phyloP scores from a whole-genome alignment of 2,888 invertebrate species.

The Nezara viridula region DNA sequence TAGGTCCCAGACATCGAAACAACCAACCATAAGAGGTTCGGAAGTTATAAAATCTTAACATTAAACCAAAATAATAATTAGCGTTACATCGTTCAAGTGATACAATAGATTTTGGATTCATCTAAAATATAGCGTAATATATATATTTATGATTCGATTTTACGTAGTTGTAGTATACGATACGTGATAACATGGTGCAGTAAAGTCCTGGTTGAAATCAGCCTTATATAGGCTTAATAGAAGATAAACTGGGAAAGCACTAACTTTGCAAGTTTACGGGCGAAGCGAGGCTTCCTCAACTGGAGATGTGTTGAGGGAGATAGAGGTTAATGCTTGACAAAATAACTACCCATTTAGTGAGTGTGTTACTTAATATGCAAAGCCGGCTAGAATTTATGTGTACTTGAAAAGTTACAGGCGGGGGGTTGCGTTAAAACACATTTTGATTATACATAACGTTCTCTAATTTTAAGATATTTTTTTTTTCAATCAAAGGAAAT shows the following conservation, averaged over 20 bases:
- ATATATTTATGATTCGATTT: not conserved
- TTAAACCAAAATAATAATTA: too few relatives aligned
- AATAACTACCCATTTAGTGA: conserved; percentile 9
- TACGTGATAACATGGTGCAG: not conserved
- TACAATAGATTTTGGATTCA: too few relatives aligned
- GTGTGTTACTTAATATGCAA: not conserved
- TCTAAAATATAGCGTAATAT: too few relatives aligned
- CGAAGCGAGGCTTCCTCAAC: not conserved
- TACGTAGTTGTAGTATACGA: not conserved
- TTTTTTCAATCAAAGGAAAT: too few relatives aligned
- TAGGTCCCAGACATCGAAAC: too few relatives aligned
- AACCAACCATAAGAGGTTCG: too few relatives aligned
- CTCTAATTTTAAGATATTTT: too few relatives aligned
- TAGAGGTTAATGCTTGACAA: not conserved
- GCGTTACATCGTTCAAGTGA: too few relatives aligned
- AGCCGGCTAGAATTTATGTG: not conserved
- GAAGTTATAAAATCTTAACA: too few relatives aligned
- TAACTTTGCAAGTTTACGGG: not conserved
- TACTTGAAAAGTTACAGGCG: not conserved
- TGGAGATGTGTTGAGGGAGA: conserved; percentile 19
- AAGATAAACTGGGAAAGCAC: not conserved
- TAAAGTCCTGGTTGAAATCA: not conserved
- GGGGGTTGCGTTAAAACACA: not conserved
- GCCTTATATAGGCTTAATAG: not conserved
- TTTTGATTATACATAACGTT: not conserved